Base-by-base conservation (phyloP, 2,113 vertebrate genomes). In the Isurus oxyrinchus region DNA sequence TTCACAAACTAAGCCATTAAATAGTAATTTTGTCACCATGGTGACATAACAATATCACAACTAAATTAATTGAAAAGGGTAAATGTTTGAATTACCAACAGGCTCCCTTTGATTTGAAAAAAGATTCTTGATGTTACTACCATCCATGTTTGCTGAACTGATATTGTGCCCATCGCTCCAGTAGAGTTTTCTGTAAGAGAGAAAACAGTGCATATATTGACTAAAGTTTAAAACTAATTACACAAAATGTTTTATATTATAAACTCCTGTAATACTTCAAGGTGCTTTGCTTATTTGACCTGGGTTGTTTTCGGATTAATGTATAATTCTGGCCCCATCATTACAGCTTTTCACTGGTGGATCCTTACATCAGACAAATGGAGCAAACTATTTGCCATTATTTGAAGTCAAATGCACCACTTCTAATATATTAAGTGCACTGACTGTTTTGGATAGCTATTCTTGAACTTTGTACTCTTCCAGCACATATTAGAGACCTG, bases 91-190 rank as follows among this genome's bases (percentile, higher is more conserved):
- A 98, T 98, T 98, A 99, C 99, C 99, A 97, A 99, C 97, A 96
- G 99, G 99, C 96, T 99, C 99, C 97, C 98, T 99, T 97, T 99
- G 99, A 97, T 99, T 99, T 97, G 99, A 99, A 97, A 99, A 99
- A 59, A 99, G 98, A 96, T 99, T 99, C 97, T 99, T 99, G 98
- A 98, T 99, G 97, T 99, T 99, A 97, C 98, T 99, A 91, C 99
- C 99, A 96, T 99, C 99, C 99, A 99, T 99, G 97, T 99, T 99
- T 96, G 99, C 99, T 98, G 99, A 98, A 97, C 99, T 99, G 97
- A 99, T 99, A 81, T 99, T 99, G 97, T 99, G 99, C 27, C 99
- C 99, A 97, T 99, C 99, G 0, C 98, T 99, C 99, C 99, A 99
- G 97, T 99, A 99, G 19, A 99, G 98, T 97, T 99, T 99, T 61